Conservation (phyloP, 2,797 vertebrate species). For the Molothrus ater region DNA sequence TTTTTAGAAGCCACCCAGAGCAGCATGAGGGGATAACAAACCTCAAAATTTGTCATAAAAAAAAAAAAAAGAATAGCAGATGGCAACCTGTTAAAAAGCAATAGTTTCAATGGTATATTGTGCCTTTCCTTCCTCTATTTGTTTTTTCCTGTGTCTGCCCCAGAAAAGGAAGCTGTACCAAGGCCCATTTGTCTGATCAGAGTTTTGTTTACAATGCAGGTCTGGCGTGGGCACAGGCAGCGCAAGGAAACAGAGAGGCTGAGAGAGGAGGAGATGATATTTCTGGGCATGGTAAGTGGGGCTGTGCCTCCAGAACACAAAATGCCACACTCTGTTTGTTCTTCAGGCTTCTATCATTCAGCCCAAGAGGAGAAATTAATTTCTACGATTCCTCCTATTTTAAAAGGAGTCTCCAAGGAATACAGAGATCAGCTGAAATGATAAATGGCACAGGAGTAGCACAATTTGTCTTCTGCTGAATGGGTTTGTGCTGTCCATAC, state of each 20-base stretch:
- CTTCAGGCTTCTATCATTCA: neutral
- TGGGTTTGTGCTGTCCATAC: neutral
- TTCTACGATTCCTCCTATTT: neutral
- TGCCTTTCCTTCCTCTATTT: slow-evolving; percentile 60
- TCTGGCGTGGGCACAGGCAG: slow-evolving; percentile 82
- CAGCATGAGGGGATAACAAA: neutral
- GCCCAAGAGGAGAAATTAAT: neutral
- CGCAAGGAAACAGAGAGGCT: slow-evolving; percentile 72
- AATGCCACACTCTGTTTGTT: neutral
- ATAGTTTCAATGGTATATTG: slow-evolving; percentile 39
- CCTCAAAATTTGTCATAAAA: neutral
- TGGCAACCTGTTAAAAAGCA: slow-evolving; percentile 40
- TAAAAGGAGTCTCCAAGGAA: neutral
- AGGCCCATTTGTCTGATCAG: slow-evolving; percentile 56
- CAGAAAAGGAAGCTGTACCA: slow-evolving; percentile 51
- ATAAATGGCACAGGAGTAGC: slow-evolving; percentile 13
- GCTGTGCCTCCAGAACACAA: slow-evolving; percentile 8
- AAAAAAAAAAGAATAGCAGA: neutral
- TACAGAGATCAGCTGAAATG: neutral
- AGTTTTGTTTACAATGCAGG: slow-evolving; percentile 67
- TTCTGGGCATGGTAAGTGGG: slow-evolving; percentile 86
- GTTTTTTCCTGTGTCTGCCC: slow-evolving; percentile 57
- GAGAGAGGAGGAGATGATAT: slow-evolving; percentile 84
- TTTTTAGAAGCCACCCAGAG: neutral
- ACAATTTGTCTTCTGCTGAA: slow-evolving; percentile 7